Evolutionary conservation across 2,113 vertebrate genomes (phyloP), one percentile per base, ranked within the genome.

Genomic region (Prolemur simus): DNA sequence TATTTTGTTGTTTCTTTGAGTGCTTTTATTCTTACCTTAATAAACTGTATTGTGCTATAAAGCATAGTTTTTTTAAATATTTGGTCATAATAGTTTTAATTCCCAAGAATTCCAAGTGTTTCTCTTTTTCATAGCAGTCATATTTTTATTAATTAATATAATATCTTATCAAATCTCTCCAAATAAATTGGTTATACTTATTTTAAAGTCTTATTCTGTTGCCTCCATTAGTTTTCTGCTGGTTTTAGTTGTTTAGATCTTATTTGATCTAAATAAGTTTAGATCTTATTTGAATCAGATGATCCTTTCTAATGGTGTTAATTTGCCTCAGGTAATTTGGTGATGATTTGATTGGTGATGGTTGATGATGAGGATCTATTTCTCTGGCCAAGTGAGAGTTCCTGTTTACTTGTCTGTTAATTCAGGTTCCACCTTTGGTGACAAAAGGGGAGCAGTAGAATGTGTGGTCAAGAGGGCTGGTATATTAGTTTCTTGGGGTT

Each of bases 221-320:
- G 23, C 27, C 11, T 90, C 25, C 47, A 37, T 93, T 95, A 60
- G 27, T 85, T 82, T 89, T 82, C 10, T 64, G 10, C 71, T 56
- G 37, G 5, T 77, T 96, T 94, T 87, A 63, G 13, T 93, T 39
- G 17, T 77, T 90, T 13, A n/a, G n/a, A n/a, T 91, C 23, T 86
- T 88, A 69, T 77, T 94, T 88, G 58, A 95, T n/a, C n/a, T n/a
- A n/a, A n/a, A n/a, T n/a, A n/a, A n/a, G 17, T 77, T 90, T 13
- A n/a, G n/a, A n/a, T 91, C 23, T 86, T 88, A 69, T 77, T 94
- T 88, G 58, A 95, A 84, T 92, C 78, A 89, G 12, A 64, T 71
- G 45, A 87, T 74, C 39, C 64, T 92, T 66, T 52, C 21, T 87
- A 80, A 77, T 86, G 7, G 17, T 92, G n/a, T 87, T 63, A 52